Evolutionary conservation across 2,113 vertebrate species (phyloP), one percentile per base, ranked within the genome.

Genomic region (Okapia johnstoni): DNA sequence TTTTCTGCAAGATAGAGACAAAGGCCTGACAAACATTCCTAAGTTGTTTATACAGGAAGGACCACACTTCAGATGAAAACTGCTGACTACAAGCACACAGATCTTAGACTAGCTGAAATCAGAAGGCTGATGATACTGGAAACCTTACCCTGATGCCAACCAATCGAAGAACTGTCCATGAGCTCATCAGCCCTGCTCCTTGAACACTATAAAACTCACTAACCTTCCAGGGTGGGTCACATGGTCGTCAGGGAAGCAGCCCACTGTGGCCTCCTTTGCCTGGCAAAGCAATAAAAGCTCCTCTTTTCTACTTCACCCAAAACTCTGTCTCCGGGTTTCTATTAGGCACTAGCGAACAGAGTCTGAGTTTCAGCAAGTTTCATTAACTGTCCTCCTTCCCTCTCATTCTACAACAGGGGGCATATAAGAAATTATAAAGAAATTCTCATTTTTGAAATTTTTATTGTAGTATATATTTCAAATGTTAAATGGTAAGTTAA

Each of bases 401-500:
- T 66, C 46, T 83, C 21, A 79, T 52, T 90, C 19, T 73, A 57
- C 11, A 61, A 89, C 36, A 96, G 30, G 92, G 17, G 33, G 61
- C 36, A 26, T 58, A 66, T 86, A 50, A 85, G 80, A 95, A 30
- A 90, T 90, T 84, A 87, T 9, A n/a, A 70, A 92, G 17, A 94
- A 87, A 73, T 79, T 81, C 66, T 96, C 48, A 36, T 33, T 91
- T 97, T 57, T 73, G 88, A 93, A 70, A 76, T 46, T 58, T 93
- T 61, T 91, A 90, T 10, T 77, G 5, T 15, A 60, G 57, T 76
- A 86, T 81, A 88, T 57, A 96, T 85, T 86, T 97, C 21, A 96
- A 96, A 88, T 86, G n/a, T 81, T 55, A 94, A 21, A 94, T 79
- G 55, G 77, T 85, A 85, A 91, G 95, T 36, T 26, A 88, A 95